Evolutionary conservation across 2,888 invertebrate genomes (phyloP).

Genomic region (Siphlonurus alternatus): DNA sequence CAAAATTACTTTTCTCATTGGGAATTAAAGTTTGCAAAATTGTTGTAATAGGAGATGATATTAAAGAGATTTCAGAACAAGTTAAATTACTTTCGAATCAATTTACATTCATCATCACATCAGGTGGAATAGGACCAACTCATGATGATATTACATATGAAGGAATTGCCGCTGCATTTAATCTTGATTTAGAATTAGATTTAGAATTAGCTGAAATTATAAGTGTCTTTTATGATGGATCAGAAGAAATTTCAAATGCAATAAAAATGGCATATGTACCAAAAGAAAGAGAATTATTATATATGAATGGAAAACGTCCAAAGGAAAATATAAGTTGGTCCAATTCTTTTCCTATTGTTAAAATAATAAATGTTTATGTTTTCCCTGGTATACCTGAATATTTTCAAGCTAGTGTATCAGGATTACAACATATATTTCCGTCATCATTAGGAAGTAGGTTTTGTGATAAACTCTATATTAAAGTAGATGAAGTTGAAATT

Average conservation of each 20-base stretch:
- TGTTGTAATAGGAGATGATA: constrained; percentile 45
- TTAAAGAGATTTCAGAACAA: constrained; percentile 44
- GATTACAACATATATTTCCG: constrained; percentile 10
- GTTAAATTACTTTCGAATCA: constrained; percentile 38
- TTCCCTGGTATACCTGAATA: constrained; percentile 6
- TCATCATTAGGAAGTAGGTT: constrained; percentile 13
- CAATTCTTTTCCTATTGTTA: constrained; percentile 15
- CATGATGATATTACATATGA: constrained; percentile 62
- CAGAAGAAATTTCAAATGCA: constrained; percentile 9
- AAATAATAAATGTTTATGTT: constrained; percentile 3
- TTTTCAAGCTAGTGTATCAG: constrained; percentile 15
- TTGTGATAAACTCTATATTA: constrained; percentile 19
- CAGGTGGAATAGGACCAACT: constrained; percentile 62
- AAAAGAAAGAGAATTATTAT: constrained; percentile 13
- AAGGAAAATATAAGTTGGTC: constrained; percentile 18
- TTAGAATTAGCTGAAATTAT: constrained; percentile 25
- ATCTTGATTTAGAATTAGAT: constrained; percentile 28
- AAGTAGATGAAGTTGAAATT: constrained; percentile 21
- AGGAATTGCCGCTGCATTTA: constrained; percentile 41
- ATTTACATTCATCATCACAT: constrained; percentile 50
- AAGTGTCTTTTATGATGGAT: not conserved
- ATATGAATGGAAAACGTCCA: constrained; percentile 17
- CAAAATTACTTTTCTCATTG: constrained; percentile 37
- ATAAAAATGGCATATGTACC: constrained; percentile 23
- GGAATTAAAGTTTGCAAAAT: constrained; percentile 47